These are phyloP conservation scores for Tragopan temminckii DNA, from an alignment of 2,797 vertebrate species.

Conservation along the genomic window DNA sequence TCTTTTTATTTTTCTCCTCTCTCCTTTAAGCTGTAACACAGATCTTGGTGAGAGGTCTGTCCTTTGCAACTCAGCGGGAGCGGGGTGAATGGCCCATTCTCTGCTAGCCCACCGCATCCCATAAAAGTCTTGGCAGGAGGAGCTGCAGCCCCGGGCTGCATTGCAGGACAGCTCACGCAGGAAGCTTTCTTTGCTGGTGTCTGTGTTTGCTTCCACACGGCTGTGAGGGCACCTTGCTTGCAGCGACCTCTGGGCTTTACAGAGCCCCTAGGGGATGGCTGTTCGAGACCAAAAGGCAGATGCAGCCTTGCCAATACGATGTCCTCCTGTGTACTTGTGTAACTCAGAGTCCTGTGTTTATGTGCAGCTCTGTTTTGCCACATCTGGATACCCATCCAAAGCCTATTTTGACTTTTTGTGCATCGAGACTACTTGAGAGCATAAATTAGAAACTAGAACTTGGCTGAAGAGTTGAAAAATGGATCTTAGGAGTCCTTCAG, in stretches of 20 bases:
- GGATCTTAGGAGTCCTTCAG: not conserved
- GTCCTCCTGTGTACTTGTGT: not conserved
- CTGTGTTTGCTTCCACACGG: not conserved
- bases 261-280: rapidly evolving
- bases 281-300: not conserved
- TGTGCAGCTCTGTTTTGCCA: not conserved
- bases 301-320: not conserved
- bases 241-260: not conserved
- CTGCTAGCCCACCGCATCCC: not conserved
- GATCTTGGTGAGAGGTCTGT: conserved; percentile 27
- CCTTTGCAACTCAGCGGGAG: not conserved
- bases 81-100: conserved; percentile 35
- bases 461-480: not conserved
- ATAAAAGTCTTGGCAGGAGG: conserved; percentile 21
- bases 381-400: not conserved
- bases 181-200: not conserved
- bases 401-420: not conserved
- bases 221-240: not conserved
- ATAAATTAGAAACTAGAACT: not conserved
- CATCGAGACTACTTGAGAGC: not conserved
- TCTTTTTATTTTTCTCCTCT: not conserved
- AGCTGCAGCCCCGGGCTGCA: not conserved
- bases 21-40: conserved; percentile 12
- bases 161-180: not conserved
- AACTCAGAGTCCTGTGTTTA: not conserved